phyloP scores from a whole-genome alignment of 35 echinoderm and acorn worm genomes.

The Apostichopus japonicus region DNA sequence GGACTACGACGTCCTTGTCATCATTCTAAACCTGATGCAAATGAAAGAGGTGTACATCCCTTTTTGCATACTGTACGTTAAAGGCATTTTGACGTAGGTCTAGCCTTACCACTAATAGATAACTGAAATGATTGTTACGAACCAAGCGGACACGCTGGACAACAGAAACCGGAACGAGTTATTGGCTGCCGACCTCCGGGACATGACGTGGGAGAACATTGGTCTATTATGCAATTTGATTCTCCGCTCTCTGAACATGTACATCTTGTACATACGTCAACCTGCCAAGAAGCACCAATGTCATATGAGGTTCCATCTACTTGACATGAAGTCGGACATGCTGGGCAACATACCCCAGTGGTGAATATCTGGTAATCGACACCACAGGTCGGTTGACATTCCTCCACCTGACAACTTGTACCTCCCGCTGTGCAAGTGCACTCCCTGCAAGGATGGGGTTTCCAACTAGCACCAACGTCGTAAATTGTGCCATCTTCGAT shows the following conservation, averaged over 20 bases:
- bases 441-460: background rate
- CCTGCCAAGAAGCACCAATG: constrained; percentile 7
- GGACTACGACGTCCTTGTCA: too few relatives aligned
- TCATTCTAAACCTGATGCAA: too few relatives aligned
- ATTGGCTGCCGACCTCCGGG: background rate
- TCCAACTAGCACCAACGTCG: constrained; percentile 13
- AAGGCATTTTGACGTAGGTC: too few relatives aligned
- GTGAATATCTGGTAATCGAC: background rate
- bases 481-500: constrained; percentile 17
- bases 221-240: background rate
- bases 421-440: background rate
- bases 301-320: constrained; percentile 5
- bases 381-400: background rate
- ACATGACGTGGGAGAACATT: background rate
- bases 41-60: too few relatives aligned
- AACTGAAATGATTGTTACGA: background rate
- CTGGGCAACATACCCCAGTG: constrained; percentile 12
- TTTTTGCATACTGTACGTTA: too few relatives aligned
- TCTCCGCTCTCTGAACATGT: background rate
- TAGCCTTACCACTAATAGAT: too few relatives aligned
- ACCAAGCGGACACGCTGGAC: constrained; percentile 3
- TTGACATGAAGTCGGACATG: constrained; percentile 10
- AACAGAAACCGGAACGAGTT: background rate
- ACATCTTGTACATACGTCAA: constrained; percentile 13
- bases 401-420: background rate